Evolutionary conservation across 2,797 vertebrate genomes (phyloP).

Genomic region (Darevskia nairensis): DNA sequence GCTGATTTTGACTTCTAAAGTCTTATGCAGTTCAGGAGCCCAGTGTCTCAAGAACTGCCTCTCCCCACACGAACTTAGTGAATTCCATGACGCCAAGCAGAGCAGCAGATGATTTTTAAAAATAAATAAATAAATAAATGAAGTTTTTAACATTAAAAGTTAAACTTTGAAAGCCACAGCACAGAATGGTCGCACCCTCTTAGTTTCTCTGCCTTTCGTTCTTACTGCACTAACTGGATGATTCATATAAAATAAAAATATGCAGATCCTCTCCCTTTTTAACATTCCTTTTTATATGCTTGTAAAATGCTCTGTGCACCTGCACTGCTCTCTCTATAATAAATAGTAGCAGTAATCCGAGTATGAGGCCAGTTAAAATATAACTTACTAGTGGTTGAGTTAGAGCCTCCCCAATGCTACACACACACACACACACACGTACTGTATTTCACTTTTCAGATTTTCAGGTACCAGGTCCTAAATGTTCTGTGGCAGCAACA

Average conservation of each 20-base stretch:
- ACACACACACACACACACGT: neutral
- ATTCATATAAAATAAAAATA: constrained; percentile 20
- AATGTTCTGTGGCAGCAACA: neutral
- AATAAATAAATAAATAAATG: too few species aligned
- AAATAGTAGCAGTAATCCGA: constrained; percentile 11
- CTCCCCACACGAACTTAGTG: too few species aligned
- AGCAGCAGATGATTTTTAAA: too few species aligned
- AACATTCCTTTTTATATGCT: constrained; percentile 28
- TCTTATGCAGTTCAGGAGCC: too few species aligned
- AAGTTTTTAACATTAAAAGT: too few species aligned
- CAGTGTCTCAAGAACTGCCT: too few species aligned
- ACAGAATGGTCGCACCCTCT: too few species aligned
- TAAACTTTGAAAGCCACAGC: too few species aligned
- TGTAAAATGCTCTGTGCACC: constrained; percentile 13
- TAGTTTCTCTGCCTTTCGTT: neutral
- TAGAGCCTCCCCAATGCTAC: neutral
- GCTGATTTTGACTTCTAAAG: too few species aligned
- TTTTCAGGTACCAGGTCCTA: too few species aligned
- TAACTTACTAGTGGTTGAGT: neutral
- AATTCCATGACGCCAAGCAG: too few species aligned
- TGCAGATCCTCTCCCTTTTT: constrained; percentile 2
- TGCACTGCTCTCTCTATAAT: constrained; percentile 11
- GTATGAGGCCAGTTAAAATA: constrained; percentile 13
- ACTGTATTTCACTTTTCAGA: too few species aligned
- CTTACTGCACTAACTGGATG: neutral